Evolutionary conservation across 2,113 vertebrate species (phyloP).

Genomic region (Oreotrochilus melanogaster): DNA sequence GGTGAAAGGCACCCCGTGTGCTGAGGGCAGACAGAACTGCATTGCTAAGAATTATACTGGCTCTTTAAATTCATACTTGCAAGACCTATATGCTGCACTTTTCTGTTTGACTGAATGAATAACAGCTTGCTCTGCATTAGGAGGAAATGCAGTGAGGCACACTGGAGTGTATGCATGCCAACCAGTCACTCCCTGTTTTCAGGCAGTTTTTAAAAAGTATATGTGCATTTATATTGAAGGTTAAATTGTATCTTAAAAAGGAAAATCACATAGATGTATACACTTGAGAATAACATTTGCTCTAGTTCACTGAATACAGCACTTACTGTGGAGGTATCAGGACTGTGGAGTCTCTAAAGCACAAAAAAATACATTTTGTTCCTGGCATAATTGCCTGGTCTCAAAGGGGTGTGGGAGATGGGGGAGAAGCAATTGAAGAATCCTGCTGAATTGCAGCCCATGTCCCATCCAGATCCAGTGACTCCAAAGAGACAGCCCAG

Average conservation of each 20-base stretch:
- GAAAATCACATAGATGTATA: neutral
- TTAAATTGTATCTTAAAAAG: neutral
- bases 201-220: neutral
- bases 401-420: neutral
- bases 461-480: neutral
- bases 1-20: fast-evolving
- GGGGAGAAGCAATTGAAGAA: neutral
- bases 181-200: neutral
- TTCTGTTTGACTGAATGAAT: neutral
- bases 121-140: neutral
- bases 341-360: neutral
- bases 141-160: neutral
- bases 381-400: neutral
- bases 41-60: fast-evolving
- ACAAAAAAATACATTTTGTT: neutral
- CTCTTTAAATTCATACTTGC: neutral
- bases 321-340: neutral
- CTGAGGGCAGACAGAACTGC: neutral
- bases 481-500: neutral
- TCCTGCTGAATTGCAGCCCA: neutral
- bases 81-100: neutral
- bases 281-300: neutral
- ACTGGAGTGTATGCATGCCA: fast-evolving
- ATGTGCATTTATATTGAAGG: neutral
- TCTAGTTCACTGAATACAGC: neutral